Base-by-base conservation (phyloP, 2,797 vertebrate species). In the Sparus aurata region DNA sequence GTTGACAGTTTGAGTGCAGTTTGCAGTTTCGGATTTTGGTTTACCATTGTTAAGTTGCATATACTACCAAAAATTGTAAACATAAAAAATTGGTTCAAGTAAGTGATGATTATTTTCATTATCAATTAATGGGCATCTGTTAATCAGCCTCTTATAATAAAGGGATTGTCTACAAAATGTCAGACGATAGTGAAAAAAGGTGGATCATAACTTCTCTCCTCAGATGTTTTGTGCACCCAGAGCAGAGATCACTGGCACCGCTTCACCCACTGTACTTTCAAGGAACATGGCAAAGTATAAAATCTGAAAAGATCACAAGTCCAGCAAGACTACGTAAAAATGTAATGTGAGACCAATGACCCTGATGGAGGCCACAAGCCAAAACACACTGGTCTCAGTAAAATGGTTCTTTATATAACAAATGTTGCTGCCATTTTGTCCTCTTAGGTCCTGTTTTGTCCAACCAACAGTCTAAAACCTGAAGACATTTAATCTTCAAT, bases 171-270 rank as follows among this genome's bases (percentile, higher is more conserved):
- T 58, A 20, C 27, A 30, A 71, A 64, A 34, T 11, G 0, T 41
- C 15, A 45, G 5, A 50, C 38, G 62, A 18, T 16, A 12, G 5
- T 23, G 12, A 23, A 25, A 54, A 55, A n/a, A 5, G 10, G 10
- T 27, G 15, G 38, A 20, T 60, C 11, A 30, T 52, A 23, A 63
- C 54, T 59, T 30, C 8, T 23, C 16, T 77, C n/a, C 76, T 38
- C 2, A 17, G 22, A 52, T 65, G 6, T 69, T 49, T 69, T 47
- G 3, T 63, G 3, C 4, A 43, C 13, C 15, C 45, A 16, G 5
- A 25, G 22, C 12, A 59, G 5, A 8, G 38, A 38, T 38, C 10
- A 23, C 16, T 72, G 17, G 16, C 20, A n/a, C 18, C 18, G 27
- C 16, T 59, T 65, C 20, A 16, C 15, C 16, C 8, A 17, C 23